Evolutionary conservation across 2,888 invertebrate genomes (phyloP), one percentile per base, ranked within the genome.

Genomic region (Phasia obesa): DNA sequence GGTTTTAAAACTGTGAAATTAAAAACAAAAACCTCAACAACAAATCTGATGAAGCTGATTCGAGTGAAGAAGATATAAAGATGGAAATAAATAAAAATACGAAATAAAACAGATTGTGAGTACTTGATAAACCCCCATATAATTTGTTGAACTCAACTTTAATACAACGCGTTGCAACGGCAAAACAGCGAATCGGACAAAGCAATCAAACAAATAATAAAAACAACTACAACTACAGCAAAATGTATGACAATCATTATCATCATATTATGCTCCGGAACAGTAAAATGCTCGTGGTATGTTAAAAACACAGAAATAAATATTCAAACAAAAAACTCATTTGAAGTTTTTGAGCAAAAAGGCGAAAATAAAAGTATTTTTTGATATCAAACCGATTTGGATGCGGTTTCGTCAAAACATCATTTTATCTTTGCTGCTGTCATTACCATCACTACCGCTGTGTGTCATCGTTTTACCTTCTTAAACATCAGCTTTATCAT

Each of bases 1-100:
- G 60, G 60, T 67, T 76, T n/a, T 23, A 65, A 71, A 81, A 71
- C 81, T 81, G 81, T 81, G 81, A 81, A 81, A 76, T 81, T 60
- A 6, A 71, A 81, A 60, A 44, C 44, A 67, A 42, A 60, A 51
- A 35, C 4, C 17, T 9, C 21, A 47, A 53, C 0, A 23, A 59
- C 35, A 25, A 57, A 38, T 31, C 62, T 51, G 35, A 64, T 42
- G 42, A 59, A 59, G 51, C 38, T 51, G 65, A 71, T 71, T 49
- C 23, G 59, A 21, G 15, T 64, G 25, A n/a, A 49, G 76, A 47
- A 67, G 78, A 82, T 73, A 64, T 17, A 69, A 79, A 77, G 60
- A 47, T 67, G 53, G 15, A 62, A 67, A 69, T 55, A 73, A 51
- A 65, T 62, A 64, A 73, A 65, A 49, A 19, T 19, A 64, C n/a